These are phyloP conservation scores for Apotomis betuletana DNA, from an alignment of 2,888 invertebrate species.

Conservation along the genomic window DNA sequence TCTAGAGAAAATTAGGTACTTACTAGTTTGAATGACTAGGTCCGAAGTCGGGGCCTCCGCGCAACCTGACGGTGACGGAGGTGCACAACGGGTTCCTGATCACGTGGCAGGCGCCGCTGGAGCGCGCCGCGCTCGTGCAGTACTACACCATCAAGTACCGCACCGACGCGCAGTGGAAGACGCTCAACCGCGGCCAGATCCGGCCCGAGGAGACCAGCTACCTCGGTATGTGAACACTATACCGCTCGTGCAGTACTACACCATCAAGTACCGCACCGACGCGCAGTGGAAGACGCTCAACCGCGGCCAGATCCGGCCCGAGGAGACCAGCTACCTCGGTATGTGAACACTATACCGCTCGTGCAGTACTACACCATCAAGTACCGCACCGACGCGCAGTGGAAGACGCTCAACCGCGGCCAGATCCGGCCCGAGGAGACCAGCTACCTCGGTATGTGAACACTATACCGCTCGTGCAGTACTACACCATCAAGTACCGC, in stretches of 20 bases:
- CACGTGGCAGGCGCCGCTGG: constrained; percentile 93
- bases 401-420: too few species aligned
- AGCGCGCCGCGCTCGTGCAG: constrained; percentile 91
- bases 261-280: constrained; percentile 33
- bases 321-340: constrained; percentile 95
- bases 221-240: constrained; percentile 82
- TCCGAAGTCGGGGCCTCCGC: constrained; percentile 95
- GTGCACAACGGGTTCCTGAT: constrained; percentile 95
- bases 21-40: constrained; percentile 79
- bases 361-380: too few species aligned
- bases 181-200: constrained; percentile 93
- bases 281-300: constrained; percentile 94
- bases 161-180: constrained; percentile 95
- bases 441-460: too few species aligned
- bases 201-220: constrained; percentile 95
- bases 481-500: too few species aligned
- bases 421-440: too few species aligned
- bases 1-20: background rate
- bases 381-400: too few species aligned
- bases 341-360: background rate
- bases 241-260: too few species aligned
- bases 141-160: constrained; percentile 96
- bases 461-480: too few species aligned
- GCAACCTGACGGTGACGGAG: constrained; percentile 95
- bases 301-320: constrained; percentile 93